A percentile compares a stretch with the other conserved stretches of the same genome.
These are phyloP conservation scores for Glyptemys insculpta DNA, from an alignment of 2,797 vertebrate genomes.

Conservation along the genomic window DNA sequence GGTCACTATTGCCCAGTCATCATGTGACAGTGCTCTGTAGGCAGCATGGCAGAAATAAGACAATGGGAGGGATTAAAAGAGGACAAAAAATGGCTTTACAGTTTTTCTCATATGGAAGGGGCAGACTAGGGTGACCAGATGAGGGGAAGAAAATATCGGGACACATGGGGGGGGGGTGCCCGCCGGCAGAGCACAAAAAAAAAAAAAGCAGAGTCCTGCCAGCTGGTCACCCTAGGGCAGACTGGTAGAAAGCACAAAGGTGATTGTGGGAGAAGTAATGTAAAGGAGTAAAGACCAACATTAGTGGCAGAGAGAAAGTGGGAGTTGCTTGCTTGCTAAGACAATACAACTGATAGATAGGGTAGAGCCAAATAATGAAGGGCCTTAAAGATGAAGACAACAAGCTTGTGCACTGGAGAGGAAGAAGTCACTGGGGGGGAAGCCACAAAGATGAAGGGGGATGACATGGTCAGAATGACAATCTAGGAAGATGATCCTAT, in stretches of 20 bases:
- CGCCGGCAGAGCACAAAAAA: no score
- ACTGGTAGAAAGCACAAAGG: constrained; percentile 36
- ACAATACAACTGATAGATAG: constrained; percentile 43
- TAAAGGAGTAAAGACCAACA: constrained; percentile 37
- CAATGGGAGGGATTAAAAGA: neutral
- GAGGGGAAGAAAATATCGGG: no score
- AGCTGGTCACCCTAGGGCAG: neutral
- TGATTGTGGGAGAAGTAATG: neutral
- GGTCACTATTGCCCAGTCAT: neutral
- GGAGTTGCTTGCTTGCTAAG: accelerated
- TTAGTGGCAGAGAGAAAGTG: neutral
- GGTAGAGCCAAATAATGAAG: constrained; percentile 37
- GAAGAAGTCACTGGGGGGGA: constrained; percentile 27
- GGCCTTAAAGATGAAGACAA: constrained; percentile 46
- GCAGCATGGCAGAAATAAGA: neutral
- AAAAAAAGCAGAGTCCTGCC: no score
- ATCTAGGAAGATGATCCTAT: constrained; percentile 41
- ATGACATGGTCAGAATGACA: constrained; percentile 52
- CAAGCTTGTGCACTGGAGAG: constrained; percentile 38
- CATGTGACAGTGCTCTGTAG: neutral
- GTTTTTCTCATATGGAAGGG: constrained; percentile 16
- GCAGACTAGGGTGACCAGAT: neutral
- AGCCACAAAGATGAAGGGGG: neutral
- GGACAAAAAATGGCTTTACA: neutral
- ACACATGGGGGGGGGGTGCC: no score